Evolutionary conservation across 2,888 invertebrate genomes (phyloP), one percentile per base, ranked within the genome.

Genomic region (Sminthurides aquaticus): DNA sequence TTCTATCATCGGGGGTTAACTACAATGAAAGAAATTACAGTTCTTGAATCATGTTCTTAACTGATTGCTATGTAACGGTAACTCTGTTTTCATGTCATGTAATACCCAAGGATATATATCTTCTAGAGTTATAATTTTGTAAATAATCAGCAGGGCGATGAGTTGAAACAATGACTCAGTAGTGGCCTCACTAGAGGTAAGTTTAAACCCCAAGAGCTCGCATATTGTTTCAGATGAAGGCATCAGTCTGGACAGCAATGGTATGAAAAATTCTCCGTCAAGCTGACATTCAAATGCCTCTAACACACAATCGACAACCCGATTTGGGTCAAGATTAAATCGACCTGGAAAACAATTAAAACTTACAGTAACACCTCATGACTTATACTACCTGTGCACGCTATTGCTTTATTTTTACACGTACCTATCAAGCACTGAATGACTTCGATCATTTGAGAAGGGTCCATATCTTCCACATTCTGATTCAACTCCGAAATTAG

Each of bases 271-370:
- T 60, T 84, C 83, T 75, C 87, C 85, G 78, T 88, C 83, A 0
- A 90, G 87, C 63, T 90, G 85, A 72, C 88, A 87, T 78, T 99
- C 98, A 82, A 99, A 97, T 28, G 93, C 91, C 80, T 99, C 98
- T 75, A 99, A 81, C 74, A 99, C 90, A 69, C 98, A 87, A 78
- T 99, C 99, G 71, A 98, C 81, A 18, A 97, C 96, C 77, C 98
- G 84, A 79, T 99, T 99, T 2, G 99, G 99, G 81, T 99, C 99
- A 78, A 99, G 84, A 81, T 98, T 98, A 79, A 99, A 99, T 79
- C 96, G 97, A 76, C 99, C 97, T 92, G 78, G 56, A 82, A 82
- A 64, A 62, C 69, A 52, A 60, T 54, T 58, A 28, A 57, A n/a
- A n/a, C n/a, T n/a, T n/a, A n/a, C n/a, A n/a, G n/a, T n/a, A n/a